These are phyloP conservation scores for Rhizomys pruinosus DNA, from an alignment of 2,113 vertebrate genomes.

Conservation along the genomic window DNA sequence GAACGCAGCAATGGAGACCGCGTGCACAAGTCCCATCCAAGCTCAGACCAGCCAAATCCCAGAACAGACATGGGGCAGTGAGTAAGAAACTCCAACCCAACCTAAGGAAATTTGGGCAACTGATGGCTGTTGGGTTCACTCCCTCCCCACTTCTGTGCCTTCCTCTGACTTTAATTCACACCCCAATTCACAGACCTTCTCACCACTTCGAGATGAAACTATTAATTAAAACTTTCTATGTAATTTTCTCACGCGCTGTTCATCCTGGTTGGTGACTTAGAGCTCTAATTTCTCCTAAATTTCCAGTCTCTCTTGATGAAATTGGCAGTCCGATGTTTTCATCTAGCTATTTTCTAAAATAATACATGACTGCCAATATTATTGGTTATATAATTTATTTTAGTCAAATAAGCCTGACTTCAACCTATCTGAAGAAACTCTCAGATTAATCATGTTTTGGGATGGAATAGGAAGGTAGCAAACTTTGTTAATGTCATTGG, in stretches of 20 bases:
- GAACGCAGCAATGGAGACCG: too few relatives aligned
- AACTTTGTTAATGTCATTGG: not conserved
- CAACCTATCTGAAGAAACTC: not conserved
- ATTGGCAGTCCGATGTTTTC: not conserved
- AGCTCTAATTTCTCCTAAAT: not conserved
- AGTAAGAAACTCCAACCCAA: too few relatives aligned
- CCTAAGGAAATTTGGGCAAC: too few relatives aligned
- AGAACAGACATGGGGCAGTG: too few relatives aligned
- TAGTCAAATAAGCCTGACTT: not conserved
- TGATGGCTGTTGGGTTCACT: too few relatives aligned
- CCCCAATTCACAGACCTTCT: not conserved
- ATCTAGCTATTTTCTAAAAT: not conserved
- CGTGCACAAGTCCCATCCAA: too few relatives aligned
- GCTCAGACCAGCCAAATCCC: too few relatives aligned
- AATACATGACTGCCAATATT: not conserved
- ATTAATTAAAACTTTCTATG: not conserved
- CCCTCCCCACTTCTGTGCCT: not conserved
- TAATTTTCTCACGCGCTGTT: not conserved
- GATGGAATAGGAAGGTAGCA: rapidly evolving
- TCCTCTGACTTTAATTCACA: not conserved
- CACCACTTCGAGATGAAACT: not conserved
- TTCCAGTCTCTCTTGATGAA: not conserved
- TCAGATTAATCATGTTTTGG: not conserved
- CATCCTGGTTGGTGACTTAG: not conserved
- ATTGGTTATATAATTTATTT: conserved; percentile 3